Base-by-base conservation (phyloP, 2,888 invertebrate species). In the Himalopsyche anomala region DNA sequence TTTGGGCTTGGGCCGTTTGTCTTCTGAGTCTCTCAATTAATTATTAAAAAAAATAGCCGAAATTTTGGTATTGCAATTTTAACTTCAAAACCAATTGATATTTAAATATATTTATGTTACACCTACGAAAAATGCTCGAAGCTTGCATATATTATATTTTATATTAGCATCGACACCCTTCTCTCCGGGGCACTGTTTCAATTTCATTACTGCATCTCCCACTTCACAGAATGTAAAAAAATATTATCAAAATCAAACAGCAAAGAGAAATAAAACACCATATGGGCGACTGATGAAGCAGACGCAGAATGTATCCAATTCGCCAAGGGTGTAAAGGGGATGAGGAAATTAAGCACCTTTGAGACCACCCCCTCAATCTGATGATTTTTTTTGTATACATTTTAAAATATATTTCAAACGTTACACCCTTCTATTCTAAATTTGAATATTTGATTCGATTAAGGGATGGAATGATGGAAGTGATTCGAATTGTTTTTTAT, bases 361-460 rank as follows among this genome's bases (percentile, higher is more conserved):
- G 74, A 74, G 81, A 83, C 56, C 82, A 45, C 36, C 85, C 82
- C 82, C 84, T 36, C 56, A 36, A 81, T 45, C 38, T 80, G 40
- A 51, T 82, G 51, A 82, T 82, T 79, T 85, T 86, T 86, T 74
- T 54, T 74, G 38, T 54, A 42, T 51, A 69, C 42, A 69, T 87
- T 84, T 87, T 85, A 83, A 87, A 87, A 87, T 83, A 85, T 62
- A 86, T 87, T 86, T 86, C 62, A 84, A 86, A 85, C 69, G 74
- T 83, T 62, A 83, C 85, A 86, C 85, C 83, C 86, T 85, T 69
- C 84, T 85, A 79, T 84, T 82, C 55, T 9, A 45, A 84, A 87
- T 87, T 87, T 87, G 87, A 87, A 87, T 87, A 87, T 85, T 87
- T 87, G 82, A 87, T 87, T 87, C 82, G 87, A 87, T 87, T 86